phyloP scores from a whole-genome alignment of 2,797 vertebrate genomes.

The Paramormyrops hopkinsi region DNA sequence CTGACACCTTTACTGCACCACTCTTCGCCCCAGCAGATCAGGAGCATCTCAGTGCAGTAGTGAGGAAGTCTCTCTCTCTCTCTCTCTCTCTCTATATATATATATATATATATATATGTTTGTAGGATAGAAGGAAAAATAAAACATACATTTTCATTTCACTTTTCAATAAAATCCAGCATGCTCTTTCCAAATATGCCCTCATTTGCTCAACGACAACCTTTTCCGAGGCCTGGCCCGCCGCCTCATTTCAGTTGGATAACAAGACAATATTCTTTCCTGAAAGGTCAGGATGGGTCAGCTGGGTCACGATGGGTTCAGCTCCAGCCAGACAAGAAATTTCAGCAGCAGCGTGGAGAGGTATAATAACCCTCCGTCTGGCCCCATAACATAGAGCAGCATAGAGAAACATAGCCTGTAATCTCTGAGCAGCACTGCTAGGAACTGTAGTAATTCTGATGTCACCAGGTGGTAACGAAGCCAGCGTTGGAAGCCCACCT shows the following conservation, averaged over 20 bases:
- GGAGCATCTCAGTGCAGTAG: background rate
- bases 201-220: background rate
- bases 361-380: background rate
- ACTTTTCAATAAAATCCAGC: background rate
- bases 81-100: background rate
- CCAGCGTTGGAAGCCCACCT: background rate
- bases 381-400: background rate
- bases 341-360: background rate
- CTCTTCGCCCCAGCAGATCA: background rate
- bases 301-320: background rate
- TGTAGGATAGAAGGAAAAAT: background rate
- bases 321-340: background rate
- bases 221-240: background rate
- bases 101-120: background rate
- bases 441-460: background rate
- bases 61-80: background rate
- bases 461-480: constrained; percentile 8
- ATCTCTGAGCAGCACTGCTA: background rate
- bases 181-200: background rate
- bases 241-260: background rate
- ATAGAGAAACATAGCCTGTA: background rate
- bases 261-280: background rate
- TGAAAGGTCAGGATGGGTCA: background rate
- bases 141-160: background rate
- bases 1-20: background rate